Conservation (phyloP, 2,888 invertebrate genomes). For the Caenorhabditis angaria region DNA sequence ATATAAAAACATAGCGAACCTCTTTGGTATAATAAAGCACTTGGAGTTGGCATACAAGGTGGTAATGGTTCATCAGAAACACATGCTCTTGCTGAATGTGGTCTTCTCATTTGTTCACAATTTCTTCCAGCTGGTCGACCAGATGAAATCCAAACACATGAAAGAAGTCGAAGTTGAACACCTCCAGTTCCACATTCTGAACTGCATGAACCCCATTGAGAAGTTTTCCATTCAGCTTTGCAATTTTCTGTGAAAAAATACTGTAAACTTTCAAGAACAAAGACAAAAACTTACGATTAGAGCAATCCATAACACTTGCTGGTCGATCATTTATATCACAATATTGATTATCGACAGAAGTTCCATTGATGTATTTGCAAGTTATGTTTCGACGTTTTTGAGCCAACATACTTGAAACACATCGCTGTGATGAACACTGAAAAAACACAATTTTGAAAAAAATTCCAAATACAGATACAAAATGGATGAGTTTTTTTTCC, state of each 20-base stretch:
- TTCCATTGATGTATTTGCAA: constrained; percentile 76
- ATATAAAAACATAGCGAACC: no score
- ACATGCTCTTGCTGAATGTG: constrained; percentile 66
- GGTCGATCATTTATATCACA: constrained; percentile 84
- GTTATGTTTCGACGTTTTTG: constrained; percentile 81
- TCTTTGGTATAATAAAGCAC: constrained; percentile 40
- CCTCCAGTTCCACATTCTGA: constrained; percentile 85
- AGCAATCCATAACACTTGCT: constrained; percentile 83
- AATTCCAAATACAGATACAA: not conserved
- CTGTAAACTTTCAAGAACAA: not conserved
- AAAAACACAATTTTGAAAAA: not conserved
- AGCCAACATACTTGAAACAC: constrained; percentile 81
- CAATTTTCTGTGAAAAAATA: constrained; percentile 56
- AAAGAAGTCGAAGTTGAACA: constrained; percentile 86
- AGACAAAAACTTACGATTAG: constrained; percentile 76
- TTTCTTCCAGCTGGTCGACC: constrained; percentile 85
- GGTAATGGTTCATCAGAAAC: constrained; percentile 52
- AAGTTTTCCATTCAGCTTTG: constrained; percentile 86
- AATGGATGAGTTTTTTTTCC: not conserved
- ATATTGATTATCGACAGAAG: constrained; percentile 75
- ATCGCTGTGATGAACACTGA: constrained; percentile 50
- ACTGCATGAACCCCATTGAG: constrained; percentile 91
- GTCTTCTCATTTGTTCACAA: constrained; percentile 75
- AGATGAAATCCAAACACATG: constrained; percentile 90
- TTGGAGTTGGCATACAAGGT: constrained; percentile 47